phyloP scores from a whole-genome alignment of 2,113 vertebrate species.

The Stigmatopora argus region DNA sequence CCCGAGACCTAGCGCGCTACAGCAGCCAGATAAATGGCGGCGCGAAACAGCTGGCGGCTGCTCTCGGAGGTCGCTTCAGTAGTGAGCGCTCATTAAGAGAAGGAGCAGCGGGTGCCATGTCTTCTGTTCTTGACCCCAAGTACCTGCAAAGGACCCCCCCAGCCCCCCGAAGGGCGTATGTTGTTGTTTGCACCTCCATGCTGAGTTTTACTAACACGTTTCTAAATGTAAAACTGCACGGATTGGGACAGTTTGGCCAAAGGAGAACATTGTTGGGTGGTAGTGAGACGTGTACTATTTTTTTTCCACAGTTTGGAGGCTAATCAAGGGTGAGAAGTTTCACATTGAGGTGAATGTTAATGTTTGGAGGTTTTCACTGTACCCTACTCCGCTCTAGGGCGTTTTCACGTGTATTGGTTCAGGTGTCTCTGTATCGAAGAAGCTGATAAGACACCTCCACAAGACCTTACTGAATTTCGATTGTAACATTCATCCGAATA shows the following conservation, averaged over 20 bases:
- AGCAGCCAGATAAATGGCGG: conserved; percentile 3
- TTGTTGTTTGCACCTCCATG: not conserved
- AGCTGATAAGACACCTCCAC: not conserved
- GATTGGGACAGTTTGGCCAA: too few species aligned
- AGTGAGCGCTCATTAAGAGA: conserved; percentile 6
- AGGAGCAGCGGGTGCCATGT: not conserved
- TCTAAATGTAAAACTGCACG: not conserved
- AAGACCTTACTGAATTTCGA: not conserved
- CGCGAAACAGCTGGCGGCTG: not conserved
- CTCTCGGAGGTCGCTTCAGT: conserved; percentile 5
- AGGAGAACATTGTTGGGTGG: too few species aligned
- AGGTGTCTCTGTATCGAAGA: not conserved
- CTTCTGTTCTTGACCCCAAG: conserved; percentile 3
- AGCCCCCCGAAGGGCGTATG: not conserved
- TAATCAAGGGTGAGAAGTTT: not conserved
- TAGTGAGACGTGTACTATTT: too few species aligned
- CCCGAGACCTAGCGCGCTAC: not conserved
- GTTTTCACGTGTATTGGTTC: not conserved
- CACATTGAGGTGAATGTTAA: not conserved
- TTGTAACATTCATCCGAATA: not conserved
- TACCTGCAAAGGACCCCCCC: not conserved
- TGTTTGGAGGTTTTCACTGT: not conserved
- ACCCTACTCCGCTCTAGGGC: not conserved
- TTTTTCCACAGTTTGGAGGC: too few species aligned
- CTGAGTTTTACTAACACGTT: not conserved